A percentile compares a stretch with the other conserved stretches of the same genome.
Conservation (phyloP, 2,888 invertebrate species). For the Drosophila paranaensis region DNA sequence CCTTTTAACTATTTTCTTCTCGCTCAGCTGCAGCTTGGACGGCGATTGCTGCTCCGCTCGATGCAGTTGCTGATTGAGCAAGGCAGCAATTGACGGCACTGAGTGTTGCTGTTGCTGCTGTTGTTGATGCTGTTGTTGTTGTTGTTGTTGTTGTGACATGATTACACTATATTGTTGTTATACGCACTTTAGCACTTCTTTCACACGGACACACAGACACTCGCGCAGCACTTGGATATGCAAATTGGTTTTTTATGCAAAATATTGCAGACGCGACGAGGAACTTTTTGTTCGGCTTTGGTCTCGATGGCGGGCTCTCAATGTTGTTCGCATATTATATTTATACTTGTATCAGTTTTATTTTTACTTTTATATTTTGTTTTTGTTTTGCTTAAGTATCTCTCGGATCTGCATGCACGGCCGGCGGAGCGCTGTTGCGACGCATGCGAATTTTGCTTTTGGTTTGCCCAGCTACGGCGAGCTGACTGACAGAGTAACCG, state of each 20-base stretch:
- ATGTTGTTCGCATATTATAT: conserved; percentile 33
- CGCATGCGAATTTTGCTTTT: conserved; percentile 54
- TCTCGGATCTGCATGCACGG: conserved; percentile 40
- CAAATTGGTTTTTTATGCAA: conserved; percentile 46
- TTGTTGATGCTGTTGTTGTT: conserved; percentile 20
- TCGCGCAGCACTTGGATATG: conserved; percentile 38
- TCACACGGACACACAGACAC: conserved; percentile 23
- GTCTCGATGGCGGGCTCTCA: conserved; percentile 15
- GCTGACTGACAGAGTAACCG: conserved; percentile 64
- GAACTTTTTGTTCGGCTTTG: conserved; percentile 30
- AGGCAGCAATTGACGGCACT: conserved; percentile 31
- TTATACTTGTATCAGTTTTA: conserved; percentile 24
- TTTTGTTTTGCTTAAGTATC: conserved; percentile 8
- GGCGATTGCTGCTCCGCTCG: conserved; percentile 29
- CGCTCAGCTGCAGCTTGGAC: conserved; percentile 35
- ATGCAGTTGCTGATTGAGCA: conserved; percentile 35
- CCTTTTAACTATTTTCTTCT: conserved; percentile 49
- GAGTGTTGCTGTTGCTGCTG: conserved; percentile 27
- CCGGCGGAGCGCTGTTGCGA: conserved; percentile 18
- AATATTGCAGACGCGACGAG: conserved; percentile 42
- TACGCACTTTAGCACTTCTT: conserved; percentile 42
- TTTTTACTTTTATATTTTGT: not conserved
- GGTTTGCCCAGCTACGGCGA: conserved; percentile 44
- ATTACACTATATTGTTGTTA: conserved; percentile 40
- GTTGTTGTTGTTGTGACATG: conserved; percentile 37